Conservation (phyloP, 1,140 invertebrate species). For the Prorops nasuta region DNA sequence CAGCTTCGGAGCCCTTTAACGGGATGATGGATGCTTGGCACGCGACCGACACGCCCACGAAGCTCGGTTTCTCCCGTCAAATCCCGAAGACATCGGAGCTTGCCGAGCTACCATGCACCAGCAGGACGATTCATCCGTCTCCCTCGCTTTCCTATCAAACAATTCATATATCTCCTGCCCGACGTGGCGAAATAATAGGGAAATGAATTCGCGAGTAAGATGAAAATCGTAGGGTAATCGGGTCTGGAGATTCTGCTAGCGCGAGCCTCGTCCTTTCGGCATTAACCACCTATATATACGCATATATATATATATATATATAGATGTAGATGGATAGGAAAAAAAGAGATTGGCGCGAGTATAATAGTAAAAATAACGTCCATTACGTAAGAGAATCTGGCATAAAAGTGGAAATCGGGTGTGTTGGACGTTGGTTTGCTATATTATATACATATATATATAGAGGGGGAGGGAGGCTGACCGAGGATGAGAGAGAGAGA, state of each 20-base stretch:
- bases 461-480: not conserved
- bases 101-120: too few species aligned
- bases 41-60: constrained; percentile 50
- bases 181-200: constrained; percentile 57
- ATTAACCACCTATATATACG: too few species aligned
- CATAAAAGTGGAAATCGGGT: too few species aligned
- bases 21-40: constrained; percentile 54
- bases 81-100: too few species aligned
- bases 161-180: constrained; percentile 54
- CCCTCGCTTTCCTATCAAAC: constrained; percentile 42
- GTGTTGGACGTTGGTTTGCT: too few species aligned
- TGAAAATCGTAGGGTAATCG: constrained; percentile 37
- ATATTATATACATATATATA: too few species aligned
- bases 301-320: too few species aligned
- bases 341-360: constrained; percentile 19
- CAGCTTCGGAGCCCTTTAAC: constrained; percentile 38
- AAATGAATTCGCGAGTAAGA: constrained; percentile 55
- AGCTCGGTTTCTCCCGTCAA: too few species aligned
- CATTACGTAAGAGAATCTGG: too few species aligned
- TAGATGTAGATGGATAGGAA: too few species aligned
- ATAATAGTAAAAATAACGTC: too few species aligned
- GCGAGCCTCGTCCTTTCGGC: too few species aligned
- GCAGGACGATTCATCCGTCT: constrained; percentile 40
- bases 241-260: not conserved
- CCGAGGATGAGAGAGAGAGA: not conserved